A percentile compares a stretch with the other conserved stretches of the same genome.
These are phyloP conservation scores for Eumerus sabulonum DNA, from an alignment of 2,888 invertebrate genomes.

Conservation along the genomic window DNA sequence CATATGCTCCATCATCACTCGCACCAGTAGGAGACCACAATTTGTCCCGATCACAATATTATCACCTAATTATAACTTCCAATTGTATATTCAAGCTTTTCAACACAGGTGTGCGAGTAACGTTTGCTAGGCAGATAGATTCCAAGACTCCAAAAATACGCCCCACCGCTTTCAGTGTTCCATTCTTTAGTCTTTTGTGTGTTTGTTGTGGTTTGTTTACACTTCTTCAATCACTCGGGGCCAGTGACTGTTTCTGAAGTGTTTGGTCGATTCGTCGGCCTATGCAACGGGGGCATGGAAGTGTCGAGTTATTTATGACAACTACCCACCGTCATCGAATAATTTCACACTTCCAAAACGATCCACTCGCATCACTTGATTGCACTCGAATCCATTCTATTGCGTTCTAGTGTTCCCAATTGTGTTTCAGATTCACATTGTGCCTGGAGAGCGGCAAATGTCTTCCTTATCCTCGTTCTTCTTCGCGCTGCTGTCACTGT, in stretches of 20 bases:
- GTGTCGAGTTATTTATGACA: conserved; percentile 45
- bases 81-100: conserved; percentile 47
- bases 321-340: conserved; percentile 26
- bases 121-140: no score
- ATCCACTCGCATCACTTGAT: neutral
- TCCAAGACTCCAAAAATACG: conserved; percentile 3
- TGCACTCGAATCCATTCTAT: conserved; percentile 22
- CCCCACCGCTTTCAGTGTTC: conserved; percentile 46
- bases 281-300: neutral
- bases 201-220: conserved; percentile 41
- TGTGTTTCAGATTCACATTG: conserved; percentile 36
- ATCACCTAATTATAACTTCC: conserved; percentile 59
- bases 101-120: neutral
- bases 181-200: conserved; percentile 30
- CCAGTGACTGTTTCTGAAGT: conserved; percentile 28
- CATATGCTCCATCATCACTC: conserved; percentile 13
- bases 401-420: conserved; percentile 38
- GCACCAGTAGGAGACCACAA: conserved; percentile 53
- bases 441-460: conserved; percentile 33
- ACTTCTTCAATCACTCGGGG: conserved; percentile 15
- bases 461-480: conserved; percentile 42
- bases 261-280: neutral
- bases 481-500: conserved; percentile 38
- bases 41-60: conserved; percentile 45
- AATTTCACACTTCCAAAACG: conserved; percentile 11